Conservation (phyloP, 2,888 invertebrate species). For the Chymomyza fuscimana region DNA sequence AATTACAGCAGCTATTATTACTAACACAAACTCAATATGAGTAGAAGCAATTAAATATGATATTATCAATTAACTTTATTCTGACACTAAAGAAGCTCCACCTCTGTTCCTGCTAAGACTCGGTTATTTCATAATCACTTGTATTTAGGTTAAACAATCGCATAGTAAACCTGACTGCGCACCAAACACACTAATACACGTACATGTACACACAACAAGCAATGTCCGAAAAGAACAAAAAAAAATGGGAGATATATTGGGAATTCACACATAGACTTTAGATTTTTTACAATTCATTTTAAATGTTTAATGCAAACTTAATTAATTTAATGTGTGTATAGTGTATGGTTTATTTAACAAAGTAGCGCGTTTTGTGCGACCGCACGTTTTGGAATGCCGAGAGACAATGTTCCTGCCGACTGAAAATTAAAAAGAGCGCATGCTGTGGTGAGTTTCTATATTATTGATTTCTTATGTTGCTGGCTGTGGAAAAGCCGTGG, state of each 20-base stretch:
- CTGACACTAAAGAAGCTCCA: background rate
- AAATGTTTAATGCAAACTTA: conserved; percentile 27
- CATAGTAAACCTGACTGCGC: conserved; percentile 15
- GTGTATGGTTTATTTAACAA: background rate
- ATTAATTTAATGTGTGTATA: conserved; percentile 33
- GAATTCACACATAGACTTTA: background rate
- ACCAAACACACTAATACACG: conserved; percentile 10
- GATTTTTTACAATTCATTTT: conserved; percentile 11
- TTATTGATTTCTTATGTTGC: background rate
- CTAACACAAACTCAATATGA: too few relatives aligned
- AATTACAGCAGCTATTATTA: too few relatives aligned
- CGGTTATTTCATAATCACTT: conserved; percentile 65
- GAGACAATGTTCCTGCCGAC: background rate
- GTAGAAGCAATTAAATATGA: too few relatives aligned
- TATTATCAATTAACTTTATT: too few relatives aligned
- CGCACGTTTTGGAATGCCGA: conserved; percentile 1
- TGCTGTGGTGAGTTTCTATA: conserved; percentile 3
- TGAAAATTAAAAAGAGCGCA: background rate
- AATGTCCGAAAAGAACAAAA: background rate
- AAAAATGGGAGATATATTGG: background rate
- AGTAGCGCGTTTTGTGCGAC: background rate
- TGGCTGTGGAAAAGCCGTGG: background rate
- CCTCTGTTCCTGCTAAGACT: background rate
- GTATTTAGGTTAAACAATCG: conserved; percentile 50
- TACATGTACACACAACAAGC: background rate